Conservation (phyloP, 2,888 invertebrate genomes). For the Idaea aversata region DNA sequence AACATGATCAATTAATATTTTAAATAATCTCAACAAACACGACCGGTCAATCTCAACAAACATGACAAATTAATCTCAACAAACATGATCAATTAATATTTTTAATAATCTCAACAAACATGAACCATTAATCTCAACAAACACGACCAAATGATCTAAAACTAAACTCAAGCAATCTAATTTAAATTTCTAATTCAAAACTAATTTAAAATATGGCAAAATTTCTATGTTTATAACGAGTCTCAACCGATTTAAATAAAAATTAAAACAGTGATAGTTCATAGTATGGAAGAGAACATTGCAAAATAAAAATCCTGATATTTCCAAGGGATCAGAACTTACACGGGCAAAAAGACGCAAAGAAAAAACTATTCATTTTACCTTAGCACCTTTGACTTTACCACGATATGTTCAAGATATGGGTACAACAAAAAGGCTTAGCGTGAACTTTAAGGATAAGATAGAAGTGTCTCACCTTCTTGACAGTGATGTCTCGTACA, state of each 20-base stretch:
- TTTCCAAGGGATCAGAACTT: background rate
- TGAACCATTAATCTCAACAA: no score
- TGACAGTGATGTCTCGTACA: constrained; percentile 89
- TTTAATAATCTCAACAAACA: no score
- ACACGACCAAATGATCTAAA: background rate
- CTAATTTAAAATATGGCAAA: no score
- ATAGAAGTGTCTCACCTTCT: constrained; percentile 82
- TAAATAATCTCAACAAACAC: no score
- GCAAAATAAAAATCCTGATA: background rate
- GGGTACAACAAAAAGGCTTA: background rate
- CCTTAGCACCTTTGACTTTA: background rate
- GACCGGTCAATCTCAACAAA: no score
- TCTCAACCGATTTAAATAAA: no score
- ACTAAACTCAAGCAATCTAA: background rate
- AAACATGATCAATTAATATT: constrained; percentile 2
- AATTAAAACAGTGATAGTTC: no score
- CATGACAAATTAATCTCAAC: background rate
- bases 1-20: constrained; percentile 2
- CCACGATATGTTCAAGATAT: background rate
- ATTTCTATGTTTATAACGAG: no score
- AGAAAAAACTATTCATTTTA: no score
- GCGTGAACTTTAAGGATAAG: background rate
- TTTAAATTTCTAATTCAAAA: no score
- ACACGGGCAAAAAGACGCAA: background rate
- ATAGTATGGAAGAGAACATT: no score